Conservation (phyloP, 2,113 vertebrate genomes). For the Sula dactylatra region DNA sequence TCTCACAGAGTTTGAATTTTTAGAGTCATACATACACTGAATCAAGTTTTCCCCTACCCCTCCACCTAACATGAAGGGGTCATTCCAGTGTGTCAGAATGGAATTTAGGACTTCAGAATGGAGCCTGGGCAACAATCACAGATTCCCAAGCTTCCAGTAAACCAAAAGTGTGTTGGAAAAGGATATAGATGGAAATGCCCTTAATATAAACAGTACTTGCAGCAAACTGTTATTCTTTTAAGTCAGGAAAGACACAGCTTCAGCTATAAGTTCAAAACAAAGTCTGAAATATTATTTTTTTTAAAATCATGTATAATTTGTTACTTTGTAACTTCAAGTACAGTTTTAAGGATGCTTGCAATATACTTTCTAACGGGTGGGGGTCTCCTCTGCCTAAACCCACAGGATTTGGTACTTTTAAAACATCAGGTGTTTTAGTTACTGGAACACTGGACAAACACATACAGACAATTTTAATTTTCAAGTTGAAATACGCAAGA, state of each 20-base stretch:
- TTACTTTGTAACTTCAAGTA: background rate
- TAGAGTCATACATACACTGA: background rate
- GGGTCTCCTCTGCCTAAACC: background rate
- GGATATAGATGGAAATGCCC: background rate
- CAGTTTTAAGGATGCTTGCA: background rate
- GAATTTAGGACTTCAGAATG: background rate
- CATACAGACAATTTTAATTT: background rate
- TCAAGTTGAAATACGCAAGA: background rate
- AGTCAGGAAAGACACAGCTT: background rate
- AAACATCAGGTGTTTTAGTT: background rate
- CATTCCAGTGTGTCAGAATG: background rate
- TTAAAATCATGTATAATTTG: background rate
- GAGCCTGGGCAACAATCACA: background rate
- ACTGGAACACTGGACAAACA: background rate
- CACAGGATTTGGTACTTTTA: background rate
- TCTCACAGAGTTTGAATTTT: background rate
- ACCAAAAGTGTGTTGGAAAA: background rate
- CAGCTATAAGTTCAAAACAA: background rate
- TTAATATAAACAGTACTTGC: background rate
- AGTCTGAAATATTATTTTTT: background rate
- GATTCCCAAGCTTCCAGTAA: background rate
- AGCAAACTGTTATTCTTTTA: background rate
- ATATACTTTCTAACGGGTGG: background rate
- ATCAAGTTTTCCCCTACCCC: background rate
- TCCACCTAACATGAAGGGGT: background rate